Conservation (phyloP, 2,797 vertebrate genomes). For the Liparis tanakae region DNA sequence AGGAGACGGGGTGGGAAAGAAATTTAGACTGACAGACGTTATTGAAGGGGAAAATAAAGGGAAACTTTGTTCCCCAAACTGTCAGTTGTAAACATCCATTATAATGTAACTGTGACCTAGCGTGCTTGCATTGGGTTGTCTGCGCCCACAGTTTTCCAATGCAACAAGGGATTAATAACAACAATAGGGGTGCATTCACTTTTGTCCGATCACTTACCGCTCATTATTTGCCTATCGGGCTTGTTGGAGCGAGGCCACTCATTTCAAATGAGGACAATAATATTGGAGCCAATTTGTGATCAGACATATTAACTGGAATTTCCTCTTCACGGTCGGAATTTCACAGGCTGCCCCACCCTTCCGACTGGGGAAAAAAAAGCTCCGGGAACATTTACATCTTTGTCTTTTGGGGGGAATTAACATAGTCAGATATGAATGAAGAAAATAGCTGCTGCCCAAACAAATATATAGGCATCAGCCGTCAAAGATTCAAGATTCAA, state of each 20-base stretch:
- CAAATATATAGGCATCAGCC: not conserved
- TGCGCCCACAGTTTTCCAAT: not conserved
- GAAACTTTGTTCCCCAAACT: not conserved
- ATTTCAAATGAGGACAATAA: not conserved
- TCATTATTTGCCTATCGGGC: not conserved
- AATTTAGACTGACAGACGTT: constrained; percentile 6
- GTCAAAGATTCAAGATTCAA: too few species aligned
- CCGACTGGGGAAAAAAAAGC: not conserved
- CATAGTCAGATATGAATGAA: constrained; percentile 6
- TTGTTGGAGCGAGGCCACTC: not conserved
- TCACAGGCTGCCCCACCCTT: not conserved
- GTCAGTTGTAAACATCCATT: constrained; percentile 5
- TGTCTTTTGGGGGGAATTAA: not conserved
- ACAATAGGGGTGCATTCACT: not conserved
- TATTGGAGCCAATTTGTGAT: not conserved
- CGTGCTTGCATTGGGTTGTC: not conserved
- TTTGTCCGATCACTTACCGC: not conserved
- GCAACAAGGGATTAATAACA: not conserved
- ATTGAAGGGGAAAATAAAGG: constrained; percentile 6
- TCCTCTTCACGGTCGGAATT: not conserved
- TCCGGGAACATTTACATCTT: not conserved
- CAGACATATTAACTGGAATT: not conserved
- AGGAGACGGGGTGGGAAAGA: constrained; percentile 2
- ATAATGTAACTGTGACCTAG: not conserved
- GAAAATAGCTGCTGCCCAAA: not conserved